Percentiles rank a stretch among this genome's conserved stretches.
These are phyloP conservation scores for Synchiropus splendidus DNA, from an alignment of 2,113 vertebrate species.

Conservation along the genomic window DNA sequence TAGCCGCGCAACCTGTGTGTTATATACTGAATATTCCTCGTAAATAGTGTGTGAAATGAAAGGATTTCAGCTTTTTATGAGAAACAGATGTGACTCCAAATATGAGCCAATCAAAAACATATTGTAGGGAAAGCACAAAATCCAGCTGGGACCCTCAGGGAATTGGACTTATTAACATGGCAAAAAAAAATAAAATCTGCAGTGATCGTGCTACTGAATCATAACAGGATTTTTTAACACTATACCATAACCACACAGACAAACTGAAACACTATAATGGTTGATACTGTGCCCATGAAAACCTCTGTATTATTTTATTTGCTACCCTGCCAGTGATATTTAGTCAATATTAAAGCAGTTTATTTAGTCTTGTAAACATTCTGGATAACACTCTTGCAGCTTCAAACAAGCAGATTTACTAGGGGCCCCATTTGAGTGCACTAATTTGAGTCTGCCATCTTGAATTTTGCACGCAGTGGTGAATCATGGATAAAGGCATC, in stretches of 20 bases:
- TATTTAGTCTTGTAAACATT: too few relatives aligned
- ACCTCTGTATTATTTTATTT: too few relatives aligned
- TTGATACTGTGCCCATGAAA: too few relatives aligned
- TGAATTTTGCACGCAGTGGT: too few relatives aligned
- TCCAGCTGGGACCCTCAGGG: conserved; percentile 6
- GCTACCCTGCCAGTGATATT: too few relatives aligned
- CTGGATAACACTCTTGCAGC: too few relatives aligned
- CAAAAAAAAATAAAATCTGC: neutral
- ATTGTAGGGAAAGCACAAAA: conserved; percentile 20
- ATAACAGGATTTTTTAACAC: neutral
- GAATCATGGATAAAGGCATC: too few relatives aligned
- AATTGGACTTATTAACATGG: conserved; percentile 10
- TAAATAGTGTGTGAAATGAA: conserved; percentile 52
- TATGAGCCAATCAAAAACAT: conserved; percentile 27
- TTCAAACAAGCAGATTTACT: too few relatives aligned
- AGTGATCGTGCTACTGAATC: neutral
- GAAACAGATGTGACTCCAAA: conserved; percentile 44
- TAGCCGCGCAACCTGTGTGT: neutral
- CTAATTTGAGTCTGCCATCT: too few relatives aligned
- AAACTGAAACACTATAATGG: neutral
- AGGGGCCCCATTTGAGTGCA: too few relatives aligned
- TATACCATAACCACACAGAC: too few relatives aligned
- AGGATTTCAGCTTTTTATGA: conserved; percentile 20
- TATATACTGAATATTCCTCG: conserved; percentile 30
- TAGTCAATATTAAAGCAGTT: too few relatives aligned